These are phyloP conservation scores for Lagenorhynchus albirostris DNA, from an alignment of 2,113 vertebrate species.

Conservation along the genomic window DNA sequence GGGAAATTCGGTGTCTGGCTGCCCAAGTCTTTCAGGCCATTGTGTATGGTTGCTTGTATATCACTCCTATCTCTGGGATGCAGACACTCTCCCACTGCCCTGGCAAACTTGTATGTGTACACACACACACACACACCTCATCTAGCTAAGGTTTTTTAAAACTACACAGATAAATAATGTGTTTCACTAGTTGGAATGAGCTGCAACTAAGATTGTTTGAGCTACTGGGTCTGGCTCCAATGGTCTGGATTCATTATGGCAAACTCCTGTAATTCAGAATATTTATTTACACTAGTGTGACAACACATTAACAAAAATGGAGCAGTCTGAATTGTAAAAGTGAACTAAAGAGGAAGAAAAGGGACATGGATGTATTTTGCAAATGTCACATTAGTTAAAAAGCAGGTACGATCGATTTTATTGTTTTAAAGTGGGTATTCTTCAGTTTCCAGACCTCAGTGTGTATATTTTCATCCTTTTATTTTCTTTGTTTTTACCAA, in stretches of 20 bases:
- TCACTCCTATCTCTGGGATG: neutral
- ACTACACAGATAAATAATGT: neutral
- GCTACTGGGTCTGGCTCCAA: neutral
- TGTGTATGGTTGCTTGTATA: neutral
- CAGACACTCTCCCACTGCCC: neutral
- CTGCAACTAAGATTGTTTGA: neutral
- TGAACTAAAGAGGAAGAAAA: neutral
- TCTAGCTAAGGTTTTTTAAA: neutral
- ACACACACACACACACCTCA: neutral
- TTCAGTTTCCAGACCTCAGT: neutral
- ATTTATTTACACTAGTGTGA: neutral
- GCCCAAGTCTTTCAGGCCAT: neutral
- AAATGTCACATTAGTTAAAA: slow-evolving; percentile 14
- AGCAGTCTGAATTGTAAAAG: neutral
- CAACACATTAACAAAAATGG: neutral
- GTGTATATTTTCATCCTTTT: neutral
- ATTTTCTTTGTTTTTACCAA: neutral
- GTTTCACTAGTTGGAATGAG: neutral
- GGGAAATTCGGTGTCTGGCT: neutral
- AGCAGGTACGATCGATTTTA: neutral
- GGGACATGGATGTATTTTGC: slow-evolving; percentile 19
- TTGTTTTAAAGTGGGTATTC: slow-evolving; percentile 7
- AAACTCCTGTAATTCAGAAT: neutral
- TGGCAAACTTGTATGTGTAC: neutral
- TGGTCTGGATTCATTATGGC: neutral